Evolutionary conservation across 2,888 invertebrate species (phyloP).

Genomic region (Tiliacea aurago): DNA sequence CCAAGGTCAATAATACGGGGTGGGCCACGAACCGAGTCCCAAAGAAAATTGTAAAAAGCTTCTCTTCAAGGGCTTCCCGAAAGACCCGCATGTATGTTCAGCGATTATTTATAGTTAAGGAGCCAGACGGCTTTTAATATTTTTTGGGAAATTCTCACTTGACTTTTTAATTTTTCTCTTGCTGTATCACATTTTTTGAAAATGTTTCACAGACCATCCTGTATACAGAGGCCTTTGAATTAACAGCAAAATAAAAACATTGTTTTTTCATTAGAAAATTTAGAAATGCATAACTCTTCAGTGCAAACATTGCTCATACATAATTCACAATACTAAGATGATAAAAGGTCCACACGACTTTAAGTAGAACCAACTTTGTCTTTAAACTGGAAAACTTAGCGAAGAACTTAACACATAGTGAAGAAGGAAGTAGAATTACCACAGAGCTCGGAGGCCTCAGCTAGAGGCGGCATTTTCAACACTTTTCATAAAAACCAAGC

Average conservation of each 20-base stretch:
- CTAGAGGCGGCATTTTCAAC: not conserved
- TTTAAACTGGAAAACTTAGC: constrained; percentile 33
- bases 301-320: not conserved
- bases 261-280: not conserved
- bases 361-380: constrained; percentile 35
- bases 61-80: too few species aligned
- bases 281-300: too few species aligned
- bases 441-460: not conserved
- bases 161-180: not conserved
- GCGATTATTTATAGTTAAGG: not conserved
- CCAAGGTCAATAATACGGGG: too few species aligned
- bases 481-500: not conserved
- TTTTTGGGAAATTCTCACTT: not conserved
- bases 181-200: not conserved
- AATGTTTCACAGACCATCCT: too few species aligned
- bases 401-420: constrained; percentile 9
- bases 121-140: not conserved
- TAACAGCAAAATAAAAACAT: not conserved
- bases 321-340: not conserved
- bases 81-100: too few species aligned
- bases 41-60: too few species aligned
- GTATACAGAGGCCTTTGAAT: not conserved
- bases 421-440: constrained; percentile 25
- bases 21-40: too few species aligned
- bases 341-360: not conserved